Evolutionary conservation across 2,888 invertebrate species (phyloP).

Genomic region (Ypsolopha sequella): DNA sequence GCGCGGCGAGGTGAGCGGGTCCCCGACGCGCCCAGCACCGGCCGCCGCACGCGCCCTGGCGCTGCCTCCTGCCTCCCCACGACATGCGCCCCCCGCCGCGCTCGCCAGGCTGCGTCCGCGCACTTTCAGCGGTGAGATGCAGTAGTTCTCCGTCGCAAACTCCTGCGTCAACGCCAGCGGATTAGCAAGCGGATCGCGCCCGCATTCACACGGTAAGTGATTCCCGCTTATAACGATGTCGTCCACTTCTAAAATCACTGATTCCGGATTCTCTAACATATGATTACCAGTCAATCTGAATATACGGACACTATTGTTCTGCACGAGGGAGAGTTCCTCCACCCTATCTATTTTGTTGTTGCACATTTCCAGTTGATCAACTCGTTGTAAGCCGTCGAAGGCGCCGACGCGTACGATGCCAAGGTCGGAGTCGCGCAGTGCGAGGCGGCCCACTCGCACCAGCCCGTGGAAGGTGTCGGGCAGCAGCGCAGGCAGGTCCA

Average conservation of each 20-base stretch:
- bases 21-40: constrained; percentile 25
- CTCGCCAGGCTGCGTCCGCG: constrained; percentile 82
- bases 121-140: constrained; percentile 87
- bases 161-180: constrained; percentile 77
- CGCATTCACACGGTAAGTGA: constrained; percentile 91
- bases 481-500: constrained; percentile 81
- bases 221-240: constrained; percentile 80
- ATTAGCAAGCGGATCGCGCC: constrained; percentile 81
- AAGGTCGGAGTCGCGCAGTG: constrained; percentile 86
- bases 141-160: constrained; percentile 82
- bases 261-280: constrained; percentile 82
- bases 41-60: constrained; percentile 39
- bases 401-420: constrained; percentile 81
- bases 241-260: constrained; percentile 78
- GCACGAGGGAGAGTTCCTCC: constrained; percentile 79
- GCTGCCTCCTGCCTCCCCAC: constrained; percentile 50
- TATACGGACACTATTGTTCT: constrained; percentile 77
- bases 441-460: constrained; percentile 79
- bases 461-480: constrained; percentile 83
- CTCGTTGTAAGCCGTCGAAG: constrained; percentile 80
- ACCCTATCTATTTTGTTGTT: constrained; percentile 90
- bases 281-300: constrained; percentile 87
- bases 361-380: constrained; percentile 80
- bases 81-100: constrained; percentile 45
- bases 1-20: constrained; percentile 23